phyloP scores from a whole-genome alignment of 2,888 invertebrate species.

The Sphaerophoria taeniata region DNA sequence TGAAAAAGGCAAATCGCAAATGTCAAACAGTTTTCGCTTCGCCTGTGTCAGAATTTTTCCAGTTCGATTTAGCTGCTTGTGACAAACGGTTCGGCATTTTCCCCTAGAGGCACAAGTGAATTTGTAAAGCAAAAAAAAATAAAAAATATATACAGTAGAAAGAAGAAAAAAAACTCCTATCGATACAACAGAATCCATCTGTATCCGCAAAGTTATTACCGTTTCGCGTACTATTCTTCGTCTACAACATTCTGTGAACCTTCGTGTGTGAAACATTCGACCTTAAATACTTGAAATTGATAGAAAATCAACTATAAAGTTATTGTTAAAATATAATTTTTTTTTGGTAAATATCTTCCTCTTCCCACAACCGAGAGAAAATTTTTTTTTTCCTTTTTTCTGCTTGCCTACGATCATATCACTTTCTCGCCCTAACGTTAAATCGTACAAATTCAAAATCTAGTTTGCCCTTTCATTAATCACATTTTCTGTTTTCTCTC shows the following conservation, averaged over 20 bases:
- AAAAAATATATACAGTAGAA: slow-evolving; percentile 51
- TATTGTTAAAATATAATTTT: slow-evolving; percentile 50
- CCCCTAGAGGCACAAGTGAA: slow-evolving; percentile 36
- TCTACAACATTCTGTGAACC: slow-evolving; percentile 45
- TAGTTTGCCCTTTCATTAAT: slow-evolving; percentile 57
- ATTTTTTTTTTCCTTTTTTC: slow-evolving; percentile 34
- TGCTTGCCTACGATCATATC: background rate
- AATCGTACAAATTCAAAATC: slow-evolving; percentile 34
- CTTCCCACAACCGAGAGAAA: slow-evolving; percentile 37
- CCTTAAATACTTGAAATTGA: slow-evolving; percentile 32
- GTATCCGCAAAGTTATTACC: slow-evolving; percentile 28
- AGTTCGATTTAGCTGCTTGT: slow-evolving; percentile 68
- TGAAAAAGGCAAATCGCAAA: slow-evolving; percentile 17
- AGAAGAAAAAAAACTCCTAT: slow-evolving; percentile 52
- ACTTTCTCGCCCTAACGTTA: slow-evolving; percentile 21
- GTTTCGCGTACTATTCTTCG: slow-evolving; percentile 39
- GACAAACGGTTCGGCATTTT: slow-evolving; percentile 65
- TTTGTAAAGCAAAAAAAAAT: slow-evolving; percentile 21
- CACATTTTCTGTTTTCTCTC: slow-evolving; percentile 40
- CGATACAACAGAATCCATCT: slow-evolving; percentile 45
- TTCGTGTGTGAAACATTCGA: slow-evolving; percentile 48
- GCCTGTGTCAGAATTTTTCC: slow-evolving; percentile 60
- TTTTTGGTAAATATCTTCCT: slow-evolving; percentile 72
- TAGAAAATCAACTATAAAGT: slow-evolving; percentile 65
- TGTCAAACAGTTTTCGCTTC: slow-evolving; percentile 68